Conservation (phyloP, 1,140 invertebrate species). For the Andrena cerasifolii region DNA sequence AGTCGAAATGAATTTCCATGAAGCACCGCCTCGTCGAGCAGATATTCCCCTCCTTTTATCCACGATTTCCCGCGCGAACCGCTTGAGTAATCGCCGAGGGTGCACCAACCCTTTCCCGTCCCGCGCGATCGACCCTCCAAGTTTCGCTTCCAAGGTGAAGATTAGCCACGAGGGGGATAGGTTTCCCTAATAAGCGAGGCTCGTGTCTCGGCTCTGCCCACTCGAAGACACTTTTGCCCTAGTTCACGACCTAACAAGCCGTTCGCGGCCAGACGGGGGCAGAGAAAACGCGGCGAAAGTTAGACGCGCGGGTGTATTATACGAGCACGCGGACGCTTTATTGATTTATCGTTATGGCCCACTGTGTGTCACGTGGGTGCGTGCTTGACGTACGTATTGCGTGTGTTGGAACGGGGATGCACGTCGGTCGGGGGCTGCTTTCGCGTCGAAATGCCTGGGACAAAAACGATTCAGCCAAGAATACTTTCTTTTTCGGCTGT, state of each 20-base stretch:
- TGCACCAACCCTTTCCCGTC: too few relatives aligned
- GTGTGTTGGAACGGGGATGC: neutral
- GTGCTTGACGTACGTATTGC: slow-evolving; percentile 4
- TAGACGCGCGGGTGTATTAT: neutral
- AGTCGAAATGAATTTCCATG: slow-evolving; percentile 11
- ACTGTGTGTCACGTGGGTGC: slow-evolving; percentile 52
- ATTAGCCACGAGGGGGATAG: too few relatives aligned
- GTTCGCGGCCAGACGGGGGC: neutral
- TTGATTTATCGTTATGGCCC: slow-evolving; percentile 62
- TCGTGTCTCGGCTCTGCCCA: slow-evolving; percentile 53
- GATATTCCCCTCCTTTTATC: neutral
- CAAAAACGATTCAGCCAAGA: too few relatives aligned
- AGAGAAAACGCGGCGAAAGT: slow-evolving; percentile 12
- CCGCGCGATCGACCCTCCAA: too few relatives aligned
- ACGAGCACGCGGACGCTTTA: slow-evolving; percentile 51
- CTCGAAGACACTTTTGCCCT: slow-evolving; percentile 18
- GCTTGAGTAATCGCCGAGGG: slow-evolving; percentile 27
- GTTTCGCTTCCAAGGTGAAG: too few relatives aligned
- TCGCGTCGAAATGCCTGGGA: too few relatives aligned
- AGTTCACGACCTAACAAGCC: slow-evolving; percentile 5
- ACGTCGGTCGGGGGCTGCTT: neutral
- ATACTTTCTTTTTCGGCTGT: too few relatives aligned
- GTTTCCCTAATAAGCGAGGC: slow-evolving; percentile 36
- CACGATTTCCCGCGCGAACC: neutral
- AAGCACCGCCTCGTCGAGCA: neutral